A percentile compares a stretch with the other conserved stretches of the same genome.
These are phyloP conservation scores for Caenorhabditis latens DNA, from an alignment of 1,140 invertebrate species.

Conservation along the genomic window DNA sequence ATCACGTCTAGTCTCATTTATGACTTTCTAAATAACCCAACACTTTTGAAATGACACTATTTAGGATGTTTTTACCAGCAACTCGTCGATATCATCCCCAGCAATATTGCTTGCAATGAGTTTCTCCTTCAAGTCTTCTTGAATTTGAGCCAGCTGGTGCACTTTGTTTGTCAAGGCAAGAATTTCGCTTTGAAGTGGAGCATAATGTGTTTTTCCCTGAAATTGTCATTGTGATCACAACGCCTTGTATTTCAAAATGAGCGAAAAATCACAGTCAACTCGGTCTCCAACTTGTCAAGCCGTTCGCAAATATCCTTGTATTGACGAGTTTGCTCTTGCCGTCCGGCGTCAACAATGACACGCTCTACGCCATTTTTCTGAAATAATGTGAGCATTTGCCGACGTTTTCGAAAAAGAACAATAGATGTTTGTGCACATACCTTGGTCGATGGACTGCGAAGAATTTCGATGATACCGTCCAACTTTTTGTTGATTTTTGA, in stretches of 20 bases:
- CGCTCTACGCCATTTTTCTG: neutral
- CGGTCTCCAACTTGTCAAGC: slow-evolving; percentile 48
- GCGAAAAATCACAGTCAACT: slow-evolving; percentile 19
- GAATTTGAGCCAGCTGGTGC: slow-evolving; percentile 18
- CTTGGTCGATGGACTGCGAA: slow-evolving; percentile 39
- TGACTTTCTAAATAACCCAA: neutral
- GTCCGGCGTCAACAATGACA: slow-evolving; percentile 16
- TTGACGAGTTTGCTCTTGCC: slow-evolving; percentile 44
- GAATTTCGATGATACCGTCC: slow-evolving; percentile 42
- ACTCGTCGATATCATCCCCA: slow-evolving; percentile 33
- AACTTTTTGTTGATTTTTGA: slow-evolving; percentile 55
- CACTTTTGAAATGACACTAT: neutral
- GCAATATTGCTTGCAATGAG: slow-evolving; percentile 36
- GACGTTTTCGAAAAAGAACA: slow-evolving; percentile 2
- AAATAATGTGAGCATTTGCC: neutral
- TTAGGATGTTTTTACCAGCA: neutral
- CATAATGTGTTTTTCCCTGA: slow-evolving; percentile 6
- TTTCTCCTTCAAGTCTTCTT: slow-evolving; percentile 30
- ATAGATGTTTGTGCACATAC: slow-evolving; percentile 26
- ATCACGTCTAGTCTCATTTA: neutral
- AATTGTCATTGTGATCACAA: neutral
- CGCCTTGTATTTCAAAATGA: neutral
- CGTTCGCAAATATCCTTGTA: slow-evolving; percentile 48
- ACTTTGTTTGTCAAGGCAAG: slow-evolving; percentile 8
- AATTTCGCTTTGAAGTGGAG: neutral